phyloP scores from a whole-genome alignment of 2,113 vertebrate genomes.

The Heloderma charlesbogerti region DNA sequence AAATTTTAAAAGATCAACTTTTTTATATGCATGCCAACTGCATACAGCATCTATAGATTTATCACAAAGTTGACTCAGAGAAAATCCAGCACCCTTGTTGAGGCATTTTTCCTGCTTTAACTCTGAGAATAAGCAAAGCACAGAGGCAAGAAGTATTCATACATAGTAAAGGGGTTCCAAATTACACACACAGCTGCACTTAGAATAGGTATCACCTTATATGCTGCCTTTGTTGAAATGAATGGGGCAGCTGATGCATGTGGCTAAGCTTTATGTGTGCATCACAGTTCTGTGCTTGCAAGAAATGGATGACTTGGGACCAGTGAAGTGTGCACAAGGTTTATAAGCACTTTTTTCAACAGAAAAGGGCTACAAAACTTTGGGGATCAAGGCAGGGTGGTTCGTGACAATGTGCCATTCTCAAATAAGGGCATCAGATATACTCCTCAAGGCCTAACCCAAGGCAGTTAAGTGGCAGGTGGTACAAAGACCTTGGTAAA shows the following conservation, averaged over 20 bases:
- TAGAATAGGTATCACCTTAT: too few relatives aligned
- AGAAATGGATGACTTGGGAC: background rate
- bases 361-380: background rate
- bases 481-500: background rate
- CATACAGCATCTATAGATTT: slow-evolving; percentile 44
- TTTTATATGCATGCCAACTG: slow-evolving; percentile 38
- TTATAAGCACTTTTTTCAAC: background rate
- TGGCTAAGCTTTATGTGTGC: background rate
- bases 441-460: background rate
- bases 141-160: background rate
- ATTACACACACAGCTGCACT: background rate
- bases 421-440: background rate
- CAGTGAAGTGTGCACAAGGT: background rate
- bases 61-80: slow-evolving; percentile 37
- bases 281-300: background rate
- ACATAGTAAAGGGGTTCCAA: background rate
- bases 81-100: slow-evolving; percentile 11
- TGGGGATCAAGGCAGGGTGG: background rate
- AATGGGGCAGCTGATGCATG: too few relatives aligned
- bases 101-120: slow-evolving; percentile 1
- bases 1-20: slow-evolving; percentile 70
- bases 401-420: background rate
- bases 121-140: background rate
- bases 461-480: background rate
- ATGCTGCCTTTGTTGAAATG: background rate